Evolutionary conservation across 2,797 vertebrate genomes (phyloP).

Genomic region (Muscicapa striata): DNA sequence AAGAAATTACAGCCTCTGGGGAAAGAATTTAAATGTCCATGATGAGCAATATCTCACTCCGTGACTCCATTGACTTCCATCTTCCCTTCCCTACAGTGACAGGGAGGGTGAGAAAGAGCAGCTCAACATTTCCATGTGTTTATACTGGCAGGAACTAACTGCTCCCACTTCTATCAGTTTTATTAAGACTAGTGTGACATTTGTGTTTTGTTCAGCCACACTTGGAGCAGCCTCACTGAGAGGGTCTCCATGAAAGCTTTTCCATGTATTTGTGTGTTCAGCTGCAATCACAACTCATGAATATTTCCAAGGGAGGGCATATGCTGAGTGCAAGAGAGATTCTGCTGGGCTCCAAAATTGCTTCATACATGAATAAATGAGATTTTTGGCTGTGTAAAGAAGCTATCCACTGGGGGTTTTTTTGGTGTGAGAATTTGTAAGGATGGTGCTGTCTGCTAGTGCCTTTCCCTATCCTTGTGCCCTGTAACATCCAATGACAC

Average conservation of each 20-base stretch:
- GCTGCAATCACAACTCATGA: not conserved
- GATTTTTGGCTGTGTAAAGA: not conserved
- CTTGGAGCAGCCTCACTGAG: not conserved
- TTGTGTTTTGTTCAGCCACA: not conserved
- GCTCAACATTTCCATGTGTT: not conserved
- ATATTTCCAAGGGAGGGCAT: not conserved
- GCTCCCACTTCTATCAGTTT: not conserved
- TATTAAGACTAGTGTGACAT: not conserved
- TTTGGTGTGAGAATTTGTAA: not conserved
- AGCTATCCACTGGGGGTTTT: not conserved
- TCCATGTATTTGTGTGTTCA: not conserved
- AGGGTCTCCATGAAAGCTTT: not conserved
- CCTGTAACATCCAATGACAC: not conserved
- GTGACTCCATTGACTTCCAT: not conserved
- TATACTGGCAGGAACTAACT: not conserved
- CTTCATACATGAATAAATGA: not conserved
- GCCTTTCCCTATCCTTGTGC: not conserved
- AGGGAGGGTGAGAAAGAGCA: not conserved
- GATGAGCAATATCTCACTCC: not conserved
- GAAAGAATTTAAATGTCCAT: not conserved
- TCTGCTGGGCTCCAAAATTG: not conserved
- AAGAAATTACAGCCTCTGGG: constrained; percentile 32
- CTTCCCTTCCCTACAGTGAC: not conserved
- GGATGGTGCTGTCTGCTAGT: not conserved
- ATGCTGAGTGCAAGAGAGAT: not conserved